Evolutionary conservation across 2,888 invertebrate genomes (phyloP), one percentile per base, ranked within the genome.

Genomic region (Dryomyza anilis): DNA sequence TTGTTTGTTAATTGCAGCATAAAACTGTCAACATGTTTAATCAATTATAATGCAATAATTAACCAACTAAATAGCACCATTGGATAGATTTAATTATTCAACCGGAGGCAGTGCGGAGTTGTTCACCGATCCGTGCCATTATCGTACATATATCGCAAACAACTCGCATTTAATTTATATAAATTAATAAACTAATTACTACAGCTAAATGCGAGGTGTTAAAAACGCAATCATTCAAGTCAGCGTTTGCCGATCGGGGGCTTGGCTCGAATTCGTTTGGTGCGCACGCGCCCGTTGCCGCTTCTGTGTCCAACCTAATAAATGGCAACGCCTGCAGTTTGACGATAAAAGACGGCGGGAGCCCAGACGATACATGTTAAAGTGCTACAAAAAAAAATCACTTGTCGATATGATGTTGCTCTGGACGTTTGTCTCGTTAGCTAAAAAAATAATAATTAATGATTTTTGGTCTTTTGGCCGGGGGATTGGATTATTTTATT

Each of bases 401-500:
- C 25, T 27, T 50, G 50, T 25, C n/a, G 50, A 14, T 50, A 25
- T 23, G 16, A 14, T 21, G 36, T 21, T 21, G 55, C 14, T 14
- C n/a, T 19, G 36, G 8, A 19, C 21, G 25, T 19, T 30, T 7
- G 14, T 21, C 55, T 55, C 55, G 55, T 55, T 55, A 55, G 55
- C 12, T n/a, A n/a, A n/a, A n/a, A n/a, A 52, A 36, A 55, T 69
- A 67, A 67, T 78, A 78, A 78, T 78, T 78, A 78, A 78, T 76
- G 63, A 67, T 78, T 75, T 74, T 29, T n/a, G n/a, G n/a, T n/a
- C n/a, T n/a, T n/a, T n/a, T n/a, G n/a, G n/a, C n/a, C n/a, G n/a
- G n/a, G n/a, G n/a, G n/a, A n/a, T 43, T 43, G 14, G 25, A 57
- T 43, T 30, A 3, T 10, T n/a, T 10, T n/a, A 27, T 57, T 57